Percentiles rank a stretch among this genome's conserved stretches.
Conservation (phyloP, 1,140 invertebrate genomes). For the Eufriesea mexicana region DNA sequence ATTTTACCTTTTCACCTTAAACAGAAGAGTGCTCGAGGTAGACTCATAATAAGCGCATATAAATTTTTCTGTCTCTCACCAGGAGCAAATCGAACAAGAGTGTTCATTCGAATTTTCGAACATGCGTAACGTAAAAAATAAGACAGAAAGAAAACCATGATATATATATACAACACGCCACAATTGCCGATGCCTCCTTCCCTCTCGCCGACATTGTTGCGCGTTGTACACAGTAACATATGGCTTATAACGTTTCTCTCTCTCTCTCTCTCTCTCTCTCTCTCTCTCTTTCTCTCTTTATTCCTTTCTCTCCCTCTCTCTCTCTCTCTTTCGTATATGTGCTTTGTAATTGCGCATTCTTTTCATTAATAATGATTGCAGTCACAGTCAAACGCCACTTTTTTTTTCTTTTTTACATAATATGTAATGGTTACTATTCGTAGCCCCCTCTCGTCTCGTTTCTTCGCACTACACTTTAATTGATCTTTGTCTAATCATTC, state of each 20-base stretch:
- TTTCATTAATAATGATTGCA: slow-evolving; percentile 79
- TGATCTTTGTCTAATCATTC: slow-evolving; percentile 57
- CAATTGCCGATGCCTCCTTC: slow-evolving; percentile 12
- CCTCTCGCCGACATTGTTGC: slow-evolving; percentile 4
- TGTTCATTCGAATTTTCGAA: not conserved
- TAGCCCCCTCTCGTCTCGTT: slow-evolving; percentile 37
- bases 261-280: not conserved
- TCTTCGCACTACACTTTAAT: slow-evolving; percentile 52
- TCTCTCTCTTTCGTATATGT: slow-evolving; percentile 30
- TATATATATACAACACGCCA: slow-evolving; percentile 41
- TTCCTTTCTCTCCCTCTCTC: not conserved
- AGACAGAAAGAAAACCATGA: slow-evolving; percentile 56
- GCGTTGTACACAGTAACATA: slow-evolving; percentile 31
- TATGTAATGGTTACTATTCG: slow-evolving; percentile 45
- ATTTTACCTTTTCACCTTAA: not conserved
- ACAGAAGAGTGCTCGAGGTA: slow-evolving; percentile 18
- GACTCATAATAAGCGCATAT: slow-evolving; percentile 17
- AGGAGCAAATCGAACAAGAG: slow-evolving; percentile 25
- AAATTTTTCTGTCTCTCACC: too few species aligned
- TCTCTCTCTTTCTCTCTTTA: too few species aligned
- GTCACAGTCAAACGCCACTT: slow-evolving; percentile 77
- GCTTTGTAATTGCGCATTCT: slow-evolving; percentile 53
- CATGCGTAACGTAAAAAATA: slow-evolving; percentile 28
- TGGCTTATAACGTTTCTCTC: slow-evolving; percentile 45
- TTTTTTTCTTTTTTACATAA: slow-evolving; percentile 41